Conservation (phyloP, 2,797 vertebrate species). For the Lutjanus argentimaculatus region DNA sequence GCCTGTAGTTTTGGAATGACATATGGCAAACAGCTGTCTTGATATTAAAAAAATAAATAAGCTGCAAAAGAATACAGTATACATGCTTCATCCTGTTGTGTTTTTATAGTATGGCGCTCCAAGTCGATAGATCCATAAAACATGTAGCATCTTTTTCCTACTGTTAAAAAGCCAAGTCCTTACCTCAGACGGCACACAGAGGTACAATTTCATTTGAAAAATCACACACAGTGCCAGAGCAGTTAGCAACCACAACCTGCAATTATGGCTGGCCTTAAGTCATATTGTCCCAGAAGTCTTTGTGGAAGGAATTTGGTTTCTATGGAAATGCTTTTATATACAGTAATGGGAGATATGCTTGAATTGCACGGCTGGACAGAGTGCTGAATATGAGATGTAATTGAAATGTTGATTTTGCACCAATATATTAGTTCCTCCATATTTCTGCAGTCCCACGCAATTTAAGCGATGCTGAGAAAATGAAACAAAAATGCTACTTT, state of each 20-base stretch:
- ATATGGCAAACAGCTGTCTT: background rate
- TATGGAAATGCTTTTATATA: slow-evolving; percentile 74
- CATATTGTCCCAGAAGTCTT: slow-evolving; percentile 70
- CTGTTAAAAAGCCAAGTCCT: slow-evolving; percentile 50
- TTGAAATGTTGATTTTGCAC: background rate
- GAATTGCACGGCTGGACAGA: slow-evolving; percentile 20
- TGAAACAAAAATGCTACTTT: background rate
- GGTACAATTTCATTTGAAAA: slow-evolving; percentile 68
- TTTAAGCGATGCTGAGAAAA: background rate
- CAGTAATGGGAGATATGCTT: slow-evolving; percentile 43
- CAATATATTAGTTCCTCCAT: background rate
- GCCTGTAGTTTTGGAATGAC: background rate
- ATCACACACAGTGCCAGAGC: slow-evolving; percentile 57
- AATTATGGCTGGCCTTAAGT: slow-evolving; percentile 77
- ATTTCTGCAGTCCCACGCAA: background rate
- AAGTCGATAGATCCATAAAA: slow-evolving; percentile 50
- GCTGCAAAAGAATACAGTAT: background rate
- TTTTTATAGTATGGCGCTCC: background rate
- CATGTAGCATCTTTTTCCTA: slow-evolving; percentile 58
- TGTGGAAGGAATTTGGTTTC: slow-evolving; percentile 80
- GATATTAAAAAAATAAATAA: background rate
- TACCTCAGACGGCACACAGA: slow-evolving; percentile 62
- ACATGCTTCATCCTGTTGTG: slow-evolving; percentile 1
- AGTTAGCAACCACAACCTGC: slow-evolving; percentile 73
- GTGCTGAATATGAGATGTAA: slow-evolving; percentile 2